phyloP scores from a whole-genome alignment of 2,888 invertebrate species.

The Xylota sylvarum region DNA sequence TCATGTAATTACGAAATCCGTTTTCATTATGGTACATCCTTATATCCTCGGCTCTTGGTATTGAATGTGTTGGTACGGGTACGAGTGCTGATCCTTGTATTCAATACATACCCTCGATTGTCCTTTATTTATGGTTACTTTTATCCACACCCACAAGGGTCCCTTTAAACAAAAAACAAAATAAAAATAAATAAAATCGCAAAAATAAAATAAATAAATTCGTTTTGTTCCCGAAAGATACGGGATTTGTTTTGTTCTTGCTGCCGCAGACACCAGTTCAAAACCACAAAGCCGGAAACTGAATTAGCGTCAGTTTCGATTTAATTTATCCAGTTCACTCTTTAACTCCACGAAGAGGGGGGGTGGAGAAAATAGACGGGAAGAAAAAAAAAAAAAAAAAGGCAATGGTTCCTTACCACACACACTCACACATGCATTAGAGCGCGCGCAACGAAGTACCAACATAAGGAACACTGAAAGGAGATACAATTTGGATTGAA shows the following conservation, averaged over 20 bases:
- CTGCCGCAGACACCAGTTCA: slow-evolving; percentile 71
- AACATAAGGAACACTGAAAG: slow-evolving; percentile 68
- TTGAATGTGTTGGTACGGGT: slow-evolving; percentile 36
- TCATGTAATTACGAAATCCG: slow-evolving; percentile 77
- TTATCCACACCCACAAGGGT: slow-evolving; percentile 52
- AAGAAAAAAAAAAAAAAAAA: slow-evolving; percentile 12
- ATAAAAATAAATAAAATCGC: neutral
- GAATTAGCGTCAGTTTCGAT: slow-evolving; percentile 77
- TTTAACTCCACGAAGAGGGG: slow-evolving; percentile 28
- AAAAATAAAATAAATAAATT: slow-evolving; percentile 54
- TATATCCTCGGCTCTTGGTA: slow-evolving; percentile 15
- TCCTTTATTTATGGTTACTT: slow-evolving; percentile 75
- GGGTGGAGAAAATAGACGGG: slow-evolving; percentile 8
- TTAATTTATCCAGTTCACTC: slow-evolving; percentile 76
- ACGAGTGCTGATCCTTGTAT: slow-evolving; percentile 70
- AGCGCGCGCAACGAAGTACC: slow-evolving; percentile 8
- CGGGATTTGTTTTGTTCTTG: slow-evolving; percentile 73
- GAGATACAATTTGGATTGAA: slow-evolving; percentile 76
- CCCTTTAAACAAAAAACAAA: slow-evolving; percentile 18
- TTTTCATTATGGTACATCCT: slow-evolving; percentile 74
- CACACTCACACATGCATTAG: slow-evolving; percentile 15
- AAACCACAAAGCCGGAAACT: slow-evolving; percentile 77
- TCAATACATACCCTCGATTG: slow-evolving; percentile 75
- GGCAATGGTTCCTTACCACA: slow-evolving; percentile 7
- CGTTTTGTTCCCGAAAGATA: slow-evolving; percentile 67